Evolutionary conservation across 1,140 invertebrate genomes (phyloP), one percentile per base, ranked within the genome.

Genomic region (Oreohelix idahoensis): DNA sequence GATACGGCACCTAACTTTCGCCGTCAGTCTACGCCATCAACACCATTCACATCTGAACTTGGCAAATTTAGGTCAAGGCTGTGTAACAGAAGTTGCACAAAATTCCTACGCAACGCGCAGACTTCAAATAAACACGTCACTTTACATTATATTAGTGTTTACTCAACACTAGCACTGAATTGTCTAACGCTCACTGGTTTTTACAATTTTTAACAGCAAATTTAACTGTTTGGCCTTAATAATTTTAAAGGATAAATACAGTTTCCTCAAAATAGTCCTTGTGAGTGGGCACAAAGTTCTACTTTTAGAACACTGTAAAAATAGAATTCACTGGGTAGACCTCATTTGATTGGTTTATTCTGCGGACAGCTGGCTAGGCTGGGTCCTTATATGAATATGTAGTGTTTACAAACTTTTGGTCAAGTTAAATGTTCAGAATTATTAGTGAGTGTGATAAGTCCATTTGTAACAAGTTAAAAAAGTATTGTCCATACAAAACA

Each of bases 61-160:
- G 84, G 66, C 8, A 75, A 71, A 84, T 69, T 36, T 84, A 79
- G 84, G 84, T 84, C 84, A 84, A 84, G 84, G 84, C 79, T 81
- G 66, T 36, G 23, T 26, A 51, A 78, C 71, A 15, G 39, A 38
- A 77, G 26, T n/a, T 42, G 51, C 35, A 29, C 17, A 51, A 49
- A 49, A 58, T 74, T 63, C 49, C 78, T 73, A 38, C 70, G 70
- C 77, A 39, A 71, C 42, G 15, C 5, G 15, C 15, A 5, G 5
- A 8, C 5, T 45, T 45, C 15, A 45, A 45, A 45, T 45, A 45
- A 45, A 45, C 42, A 45, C 42, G 15, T 15, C 42, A 5, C 42
- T 45, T 45, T 45, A 5, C 15, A 45, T 8, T 45, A 15, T 45
- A 45, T 8, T 15, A 8, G 42, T 45, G 15, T 45, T 45, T 45